Percentiles rank a stretch among this genome's conserved stretches.
Conservation (phyloP, 2,888 invertebrate genomes). For the Scaptomyza tumidula region DNA sequence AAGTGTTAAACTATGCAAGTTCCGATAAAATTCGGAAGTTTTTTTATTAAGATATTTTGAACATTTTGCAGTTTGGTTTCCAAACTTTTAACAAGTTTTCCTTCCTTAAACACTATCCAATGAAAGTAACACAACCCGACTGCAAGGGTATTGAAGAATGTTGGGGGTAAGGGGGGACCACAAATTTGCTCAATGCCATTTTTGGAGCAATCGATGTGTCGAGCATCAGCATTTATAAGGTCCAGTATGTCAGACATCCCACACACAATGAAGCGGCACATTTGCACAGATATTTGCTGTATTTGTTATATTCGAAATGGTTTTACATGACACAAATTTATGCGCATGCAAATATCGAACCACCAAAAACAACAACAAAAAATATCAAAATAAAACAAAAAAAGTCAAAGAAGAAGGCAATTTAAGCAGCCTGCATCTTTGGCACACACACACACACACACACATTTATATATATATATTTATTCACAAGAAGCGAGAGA, state of each 20-base stretch:
- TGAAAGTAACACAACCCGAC: too few species aligned
- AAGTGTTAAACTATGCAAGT: too few species aligned
- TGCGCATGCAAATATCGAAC: conserved; percentile 48
- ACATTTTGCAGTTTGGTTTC: too few species aligned
- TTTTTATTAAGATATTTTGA: too few species aligned
- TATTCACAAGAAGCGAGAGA: conserved; percentile 9
- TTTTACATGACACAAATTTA: conserved; percentile 71
- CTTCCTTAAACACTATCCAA: too few species aligned
- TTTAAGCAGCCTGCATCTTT: conserved; percentile 37
- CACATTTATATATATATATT: background rate
- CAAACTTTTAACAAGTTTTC: too few species aligned
- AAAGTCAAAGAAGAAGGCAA: conserved; percentile 12
- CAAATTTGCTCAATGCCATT: conserved; percentile 36
- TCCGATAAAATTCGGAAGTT: too few species aligned
- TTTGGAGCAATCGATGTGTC: conserved; percentile 15
- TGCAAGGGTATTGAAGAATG: conserved; percentile 31
- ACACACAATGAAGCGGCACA: conserved; percentile 23
- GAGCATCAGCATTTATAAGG: conserved; percentile 25
- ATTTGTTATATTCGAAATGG: conserved; percentile 77
- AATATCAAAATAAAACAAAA: conserved; percentile 29
- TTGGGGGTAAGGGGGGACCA: conserved; percentile 17
- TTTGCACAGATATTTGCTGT: conserved; percentile 73
- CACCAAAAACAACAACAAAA: background rate
- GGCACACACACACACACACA: conserved; percentile 6
- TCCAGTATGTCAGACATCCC: conserved; percentile 12